These are phyloP conservation scores for Halcyon smyrnensis DNA, from an alignment of 2,797 vertebrate species.

Conservation along the genomic window DNA sequence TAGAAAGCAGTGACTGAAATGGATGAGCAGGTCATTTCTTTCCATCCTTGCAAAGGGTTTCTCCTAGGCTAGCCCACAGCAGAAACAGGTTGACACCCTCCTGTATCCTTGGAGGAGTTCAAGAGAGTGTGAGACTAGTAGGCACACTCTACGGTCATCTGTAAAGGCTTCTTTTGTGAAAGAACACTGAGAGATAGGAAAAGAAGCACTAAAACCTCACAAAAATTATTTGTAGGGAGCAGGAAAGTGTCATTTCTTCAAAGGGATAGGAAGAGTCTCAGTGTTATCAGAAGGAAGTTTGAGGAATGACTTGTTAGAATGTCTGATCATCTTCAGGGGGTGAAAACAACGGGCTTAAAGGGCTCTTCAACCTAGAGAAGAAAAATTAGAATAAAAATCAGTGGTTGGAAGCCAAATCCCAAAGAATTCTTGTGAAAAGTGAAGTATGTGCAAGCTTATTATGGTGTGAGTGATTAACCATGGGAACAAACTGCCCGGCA, in stretches of 20 bases:
- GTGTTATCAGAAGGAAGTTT: background rate
- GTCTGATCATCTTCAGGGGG: fast-evolving
- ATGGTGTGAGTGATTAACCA: background rate
- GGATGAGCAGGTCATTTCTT: background rate
- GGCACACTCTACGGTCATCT: background rate
- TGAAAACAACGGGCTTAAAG: background rate
- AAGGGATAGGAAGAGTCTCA: background rate
- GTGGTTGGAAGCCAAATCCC: background rate
- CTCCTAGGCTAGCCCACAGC: fast-evolving
- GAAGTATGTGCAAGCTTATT: background rate
- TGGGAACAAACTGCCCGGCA: background rate
- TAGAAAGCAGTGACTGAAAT: background rate
- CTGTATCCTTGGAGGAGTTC: background rate
- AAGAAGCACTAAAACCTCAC: background rate
- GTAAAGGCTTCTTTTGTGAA: background rate
- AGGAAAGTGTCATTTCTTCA: background rate
- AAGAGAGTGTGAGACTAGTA: background rate
- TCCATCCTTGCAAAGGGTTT: background rate
- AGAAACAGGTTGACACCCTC: background rate
- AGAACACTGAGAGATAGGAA: background rate
- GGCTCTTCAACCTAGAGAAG: background rate
- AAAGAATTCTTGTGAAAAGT: background rate
- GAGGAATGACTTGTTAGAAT: background rate
- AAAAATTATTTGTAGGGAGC: background rate
- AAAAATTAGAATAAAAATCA: background rate